Base-by-base conservation (phyloP, 2,113 vertebrate genomes). In the Grammomys dolichurus region DNA sequence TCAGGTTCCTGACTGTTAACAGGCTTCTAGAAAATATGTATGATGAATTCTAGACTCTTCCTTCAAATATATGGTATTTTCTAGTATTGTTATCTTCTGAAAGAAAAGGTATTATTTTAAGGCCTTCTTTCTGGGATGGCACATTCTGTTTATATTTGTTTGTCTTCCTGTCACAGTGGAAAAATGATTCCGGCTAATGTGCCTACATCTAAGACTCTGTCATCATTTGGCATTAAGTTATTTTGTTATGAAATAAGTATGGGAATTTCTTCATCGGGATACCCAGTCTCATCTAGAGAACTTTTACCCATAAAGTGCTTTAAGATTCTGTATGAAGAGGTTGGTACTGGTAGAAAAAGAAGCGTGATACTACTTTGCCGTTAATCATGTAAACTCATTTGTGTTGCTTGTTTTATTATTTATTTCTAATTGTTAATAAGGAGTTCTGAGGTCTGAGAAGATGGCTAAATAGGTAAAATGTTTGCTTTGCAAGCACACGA, bases 1-100 rank as follows among this genome's bases (percentile, higher is more conserved):
- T 96, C 87, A 43, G 67, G 91, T 91, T 46, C 56, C 91, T 65
- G 67, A 40, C 89, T 70, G n/a, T 91, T 73, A 93, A 48, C 69
- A 63, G 87, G 33, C 70, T 72, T 89, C 67, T 46, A 84, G 89
- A 51, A 92, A 95, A 89, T 88, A 89, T n/a, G 46, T 77, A 33
- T 63, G 76, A 65, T 75, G 86, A 82, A 60, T 60, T 67, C 70
- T 65, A 40, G 88, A 94, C 24, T 70, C 12, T 67, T 70, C 33
- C 89, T 5, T 70, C 5, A 95, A 95, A 72, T 81, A 46, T 48
- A 96, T 89, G 73, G 40, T 80, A 22, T 20, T 90, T 70, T 31
- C 51, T 40, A 43, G 40, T 60, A 58, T 76, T 3, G 0, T 86
- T 85, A 78, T n/a, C 58, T 46, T 95, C 26, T 94, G 10, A 24